Evolutionary conservation across 2,888 invertebrate genomes (phyloP), one percentile per base, ranked within the genome.

Genomic region (Diaphora mendica): DNA sequence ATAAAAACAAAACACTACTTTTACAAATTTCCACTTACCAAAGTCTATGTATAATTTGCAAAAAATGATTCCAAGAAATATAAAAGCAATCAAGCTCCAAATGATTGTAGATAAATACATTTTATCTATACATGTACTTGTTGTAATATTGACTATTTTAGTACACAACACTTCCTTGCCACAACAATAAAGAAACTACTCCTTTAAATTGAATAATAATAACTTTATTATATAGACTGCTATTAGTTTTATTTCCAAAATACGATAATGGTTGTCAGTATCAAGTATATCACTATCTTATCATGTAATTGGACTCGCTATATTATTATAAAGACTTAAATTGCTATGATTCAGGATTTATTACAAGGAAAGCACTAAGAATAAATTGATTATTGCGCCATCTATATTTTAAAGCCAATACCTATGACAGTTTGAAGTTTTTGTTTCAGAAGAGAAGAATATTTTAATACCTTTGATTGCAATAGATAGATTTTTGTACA

Each of bases 331-430:
- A 62, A 26, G 13, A 62, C 17, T 30, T 30, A 62, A 30, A 62
- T 17, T 62, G 23, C 8, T 30, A 30, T 62, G 30, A 62, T 7
- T 62, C 7, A 62, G 17, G 8, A 62, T 30, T 62, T 30, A 26
- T 26, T 15, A 13, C 13, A 7, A 62, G 5, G 26, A 62, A 30
- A 30, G 5, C 17, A 23, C 51, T 42, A 42, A 26, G 7, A 42
- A 26, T 69, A 39, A 59, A 42, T 69, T 39, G 3, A 4, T 11
- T 42, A 42, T 59, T 62, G 42, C 59, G 39, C 69, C 69, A 69
- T 62, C 55, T 70, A 23, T 62, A 30, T 33, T 48, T 48, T 17
- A 17, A 17, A 17, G 7, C 17, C 26, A 30, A 17, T 7, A 62
- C 17, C 15, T 17, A 5, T 26, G 13, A 15, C 8, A 5, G 5